Percentiles rank a stretch among this genome's conserved stretches.
These are phyloP conservation scores for Gymnoscelis rufifasciata DNA, from an alignment of 2,888 invertebrate genomes.

Conservation along the genomic window DNA sequence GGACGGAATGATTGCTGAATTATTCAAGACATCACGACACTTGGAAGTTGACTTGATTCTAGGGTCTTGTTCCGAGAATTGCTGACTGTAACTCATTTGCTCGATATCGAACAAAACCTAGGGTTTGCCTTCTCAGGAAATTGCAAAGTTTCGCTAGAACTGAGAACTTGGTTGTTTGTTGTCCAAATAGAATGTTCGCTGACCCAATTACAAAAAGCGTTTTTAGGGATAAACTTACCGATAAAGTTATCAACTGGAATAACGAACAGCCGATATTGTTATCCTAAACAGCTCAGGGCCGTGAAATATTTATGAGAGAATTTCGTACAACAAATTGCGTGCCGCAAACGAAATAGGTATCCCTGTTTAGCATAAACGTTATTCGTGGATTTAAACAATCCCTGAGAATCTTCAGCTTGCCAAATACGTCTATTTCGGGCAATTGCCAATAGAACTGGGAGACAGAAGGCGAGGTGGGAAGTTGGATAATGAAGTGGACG, in stretches of 20 bases:
- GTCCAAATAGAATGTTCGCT: slow-evolving; percentile 8
- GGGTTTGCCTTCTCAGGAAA: slow-evolving; percentile 5
- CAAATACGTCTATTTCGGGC: slow-evolving; percentile 26
- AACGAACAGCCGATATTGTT: slow-evolving; percentile 13
- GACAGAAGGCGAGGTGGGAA: slow-evolving; percentile 3
- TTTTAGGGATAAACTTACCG: slow-evolving; percentile 9
- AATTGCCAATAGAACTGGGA: slow-evolving; percentile 18
- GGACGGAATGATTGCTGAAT: slow-evolving; percentile 5
- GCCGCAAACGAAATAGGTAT: slow-evolving; percentile 17
- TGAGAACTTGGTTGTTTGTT: slow-evolving; percentile 13
- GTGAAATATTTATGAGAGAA: slow-evolving; percentile 19
- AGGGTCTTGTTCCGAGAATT: slow-evolving; percentile 7
- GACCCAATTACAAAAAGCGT: slow-evolving; percentile 9
- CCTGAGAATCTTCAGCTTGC: slow-evolving; percentile 24
- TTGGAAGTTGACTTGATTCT: background rate
- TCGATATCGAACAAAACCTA: slow-evolving; percentile 4
- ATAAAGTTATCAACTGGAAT: slow-evolving; percentile 9
- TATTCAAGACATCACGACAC: slow-evolving; percentile 8
- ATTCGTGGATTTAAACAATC: slow-evolving; percentile 19
- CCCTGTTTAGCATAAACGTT: slow-evolving; percentile 21
- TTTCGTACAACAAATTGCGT: slow-evolving; percentile 16
- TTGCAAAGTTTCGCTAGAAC: background rate
- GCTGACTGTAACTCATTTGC: slow-evolving; percentile 4
- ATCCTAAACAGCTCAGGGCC: slow-evolving; percentile 8
- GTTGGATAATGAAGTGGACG: slow-evolving; percentile 25